Base-by-base conservation (phyloP, 2,797 vertebrate species). In the Hoplostethus mediterraneus region DNA sequence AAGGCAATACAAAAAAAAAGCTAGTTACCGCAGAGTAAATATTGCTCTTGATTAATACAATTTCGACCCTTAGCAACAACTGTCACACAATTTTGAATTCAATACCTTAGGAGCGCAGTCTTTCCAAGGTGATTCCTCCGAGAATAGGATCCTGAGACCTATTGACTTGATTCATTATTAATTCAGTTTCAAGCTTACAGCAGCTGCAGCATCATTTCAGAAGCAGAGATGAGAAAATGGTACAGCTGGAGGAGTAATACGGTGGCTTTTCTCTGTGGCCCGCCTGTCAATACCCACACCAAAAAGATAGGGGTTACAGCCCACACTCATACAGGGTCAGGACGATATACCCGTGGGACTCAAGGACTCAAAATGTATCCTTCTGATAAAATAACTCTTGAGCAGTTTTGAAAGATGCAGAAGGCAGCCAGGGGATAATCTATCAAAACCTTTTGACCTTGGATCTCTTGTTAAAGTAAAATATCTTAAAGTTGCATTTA, bases 91-190 rank as follows among this genome's bases (percentile, higher is more conserved):
- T 47, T 77, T 62, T 59, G 0, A 88, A 83, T 86, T 83, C 58
- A 77, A 75, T 75, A 80, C 65, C 73, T 47, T 16, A 65, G 11
- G 31, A 82, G 74, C 75, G 80, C 73, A 86, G 75, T 79, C 83
- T 78, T 75, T 77, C 73, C 71, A 77, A 89, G 85, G 82, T 86
- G 86, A 85, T 88, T 79, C 76, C 67, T 63, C 40, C 38, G 64
- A 84, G 82, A 88, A 86, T 75, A 80, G 79, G 73, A 89, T 78
- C 63, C 73, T 76, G 74, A 83, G 75, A 85, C 85, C 68, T 71
- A 74, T 84, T 68, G 63, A 77, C 54, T 81, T 53, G 57, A 52
- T 76, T 79, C 69, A 78, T 87, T 73, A 81, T 79, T 81, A 73
- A 80, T 82, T 70, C 63, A 58, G 38, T 56, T 75, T 81, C 51